phyloP scores from a whole-genome alignment of 2,797 vertebrate species.

The Catharus ustulatus region DNA sequence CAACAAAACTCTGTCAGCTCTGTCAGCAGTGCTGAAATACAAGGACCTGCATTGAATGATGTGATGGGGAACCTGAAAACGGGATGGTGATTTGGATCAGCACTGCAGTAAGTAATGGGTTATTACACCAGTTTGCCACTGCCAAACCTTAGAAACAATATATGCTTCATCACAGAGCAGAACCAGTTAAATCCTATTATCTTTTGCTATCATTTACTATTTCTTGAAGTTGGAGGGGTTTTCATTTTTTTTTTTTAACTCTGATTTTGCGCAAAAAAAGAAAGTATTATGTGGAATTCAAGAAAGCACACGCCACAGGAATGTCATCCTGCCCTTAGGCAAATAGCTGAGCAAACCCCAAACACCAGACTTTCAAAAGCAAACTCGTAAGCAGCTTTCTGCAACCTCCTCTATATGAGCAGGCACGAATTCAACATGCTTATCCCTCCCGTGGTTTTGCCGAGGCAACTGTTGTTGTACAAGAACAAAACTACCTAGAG shows the following conservation, averaged over 20 bases:
- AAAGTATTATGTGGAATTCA: conserved; percentile 33
- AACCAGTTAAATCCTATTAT: background rate
- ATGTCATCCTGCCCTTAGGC: conserved; percentile 62
- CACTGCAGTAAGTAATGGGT: background rate
- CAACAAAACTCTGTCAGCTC: background rate
- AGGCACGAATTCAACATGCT: background rate
- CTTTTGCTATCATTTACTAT: background rate
- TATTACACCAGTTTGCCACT: background rate
- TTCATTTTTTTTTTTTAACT: background rate
- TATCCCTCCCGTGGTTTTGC: background rate
- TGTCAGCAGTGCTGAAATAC: background rate
- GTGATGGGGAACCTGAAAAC: background rate
- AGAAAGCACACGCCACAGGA: conserved; percentile 72
- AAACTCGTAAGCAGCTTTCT: conserved; percentile 31
- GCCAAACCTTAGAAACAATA: background rate
- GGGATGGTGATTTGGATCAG: background rate
- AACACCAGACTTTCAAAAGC: conserved; percentile 45
- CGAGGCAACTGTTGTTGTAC: background rate
- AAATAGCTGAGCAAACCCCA: conserved; percentile 66
- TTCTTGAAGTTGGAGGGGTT: background rate
- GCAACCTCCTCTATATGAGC: background rate
- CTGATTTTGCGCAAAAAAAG: background rate
- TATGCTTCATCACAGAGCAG: background rate
- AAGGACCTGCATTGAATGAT: background rate
- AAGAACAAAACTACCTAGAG: conserved; percentile 12